Evolutionary conservation across 2,113 vertebrate genomes (phyloP).

Genomic region (Dicerorhinus sumatrensis): DNA sequence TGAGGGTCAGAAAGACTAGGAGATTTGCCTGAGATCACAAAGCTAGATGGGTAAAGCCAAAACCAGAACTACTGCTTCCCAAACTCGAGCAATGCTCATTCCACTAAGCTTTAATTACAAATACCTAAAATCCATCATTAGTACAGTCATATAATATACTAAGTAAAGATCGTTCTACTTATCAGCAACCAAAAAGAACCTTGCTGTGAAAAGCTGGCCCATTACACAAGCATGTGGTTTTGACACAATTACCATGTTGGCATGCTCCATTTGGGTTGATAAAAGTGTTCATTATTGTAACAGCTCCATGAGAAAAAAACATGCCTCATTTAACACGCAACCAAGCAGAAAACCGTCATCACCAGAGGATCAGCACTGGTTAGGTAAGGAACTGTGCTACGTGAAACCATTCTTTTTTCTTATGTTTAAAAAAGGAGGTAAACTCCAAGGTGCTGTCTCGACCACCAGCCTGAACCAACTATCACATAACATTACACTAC

Average conservation of each 20-base stretch:
- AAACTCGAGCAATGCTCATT: not conserved
- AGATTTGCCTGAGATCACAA: slow-evolving; percentile 43
- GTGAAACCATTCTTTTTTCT: not conserved
- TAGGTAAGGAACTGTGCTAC: not conserved
- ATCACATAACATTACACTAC: not conserved
- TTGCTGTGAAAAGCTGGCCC: slow-evolving; percentile 27
- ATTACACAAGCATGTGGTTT: slow-evolving; percentile 61
- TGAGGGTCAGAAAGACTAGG: not conserved
- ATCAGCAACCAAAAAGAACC: slow-evolving; percentile 57
- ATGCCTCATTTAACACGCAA: slow-evolving; percentile 63
- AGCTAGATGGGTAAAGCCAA: not conserved
- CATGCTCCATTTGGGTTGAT: slow-evolving; percentile 53
- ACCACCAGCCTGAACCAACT: not conserved
- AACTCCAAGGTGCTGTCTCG: not conserved
- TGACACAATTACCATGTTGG: slow-evolving; percentile 64
- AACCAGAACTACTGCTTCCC: not conserved
- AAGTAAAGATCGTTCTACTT: slow-evolving; percentile 60
- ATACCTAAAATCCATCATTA: slow-evolving; percentile 30
- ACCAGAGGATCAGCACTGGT: slow-evolving; percentile 8
- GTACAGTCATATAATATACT: slow-evolving; percentile 57
- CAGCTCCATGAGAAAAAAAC: slow-evolving; percentile 64
- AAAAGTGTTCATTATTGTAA: slow-evolving; percentile 61
- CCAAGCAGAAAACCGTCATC: slow-evolving; percentile 62
- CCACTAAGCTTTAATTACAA: slow-evolving; percentile 57
- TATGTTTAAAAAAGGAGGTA: not conserved